Evolutionary conservation across 2,888 invertebrate species (phyloP), one percentile per base, ranked within the genome.

Genomic region (Hirtodrosophila alboralis): DNA sequence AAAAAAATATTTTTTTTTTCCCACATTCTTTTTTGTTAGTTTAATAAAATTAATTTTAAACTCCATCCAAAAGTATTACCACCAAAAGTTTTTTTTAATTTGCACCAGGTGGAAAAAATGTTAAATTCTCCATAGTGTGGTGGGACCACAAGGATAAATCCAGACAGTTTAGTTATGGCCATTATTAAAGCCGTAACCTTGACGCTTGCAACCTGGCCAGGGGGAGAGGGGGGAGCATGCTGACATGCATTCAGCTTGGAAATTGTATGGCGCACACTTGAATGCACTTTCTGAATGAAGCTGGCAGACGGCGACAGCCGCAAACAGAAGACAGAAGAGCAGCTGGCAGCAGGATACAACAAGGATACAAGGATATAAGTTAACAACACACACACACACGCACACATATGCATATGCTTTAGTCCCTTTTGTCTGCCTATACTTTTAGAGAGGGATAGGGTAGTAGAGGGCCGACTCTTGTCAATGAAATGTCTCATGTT

Each of bases 161-260:
- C 63, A 63, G n/a, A n/a, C 27, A 48, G 43, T 57, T 48, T 52
- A 52, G 64, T 53, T 68, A 43, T 70, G 52, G 41, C 48, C 49
- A 37, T 49, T 53, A 68, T 53, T 37, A 45, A 59, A 31, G 2
- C 9, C 23, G 21, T 37, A 65, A 27, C 71, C 71, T 70, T 64
- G 65, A 44, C 23, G 49, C 38, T 30, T 59, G 38, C 51, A 30
- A n/a, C 33, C n/a, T 10, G 40, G 23, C 10, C 7, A 16, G 8
- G 6, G 9, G 8, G 13, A n/a, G 4, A 4, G 13, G 30, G 4
- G 3, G 23, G 0, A 71, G 64, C 38, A n/a, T 44, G 37, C 71
- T 64, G 67, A 67, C 62, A 77, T 77, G 84, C 67, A 79, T 84
- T 84, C 70, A 80, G 58, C 71, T 52, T 47, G 60, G 41, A 60